Base-by-base conservation (phyloP, 1,140 invertebrate genomes). In the Cotesia typhae region DNA sequence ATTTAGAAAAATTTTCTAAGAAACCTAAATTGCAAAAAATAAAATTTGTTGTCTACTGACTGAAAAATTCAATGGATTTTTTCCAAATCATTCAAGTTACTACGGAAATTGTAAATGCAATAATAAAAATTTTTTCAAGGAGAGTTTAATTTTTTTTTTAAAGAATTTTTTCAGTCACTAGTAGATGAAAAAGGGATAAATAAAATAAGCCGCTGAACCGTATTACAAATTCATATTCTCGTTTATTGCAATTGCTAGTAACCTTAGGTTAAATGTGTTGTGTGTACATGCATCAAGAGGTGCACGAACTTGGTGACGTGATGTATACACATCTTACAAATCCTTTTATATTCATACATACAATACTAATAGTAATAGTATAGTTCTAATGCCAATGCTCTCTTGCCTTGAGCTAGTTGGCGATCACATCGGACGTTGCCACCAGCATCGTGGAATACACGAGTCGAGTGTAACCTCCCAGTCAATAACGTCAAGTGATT, bases 381-480 rank as follows among this genome's bases (percentile, higher is more conserved):
- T 59, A 75, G 76, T 77, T 79, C 71, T 75, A 76, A 71, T 79
- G 79, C 78, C 79, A 80, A 79, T 78, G 79, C 76, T 80, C 78
- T 81, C 72, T 79, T 76, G 77, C 77, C 77, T 80, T 78, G 76
- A 79, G 77, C 79, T 78, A 81, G 78, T 77, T 81, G 79, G 74
- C 78, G 75, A 74, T 74, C 77, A 75, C 67, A 67, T 76, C 75
- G 77, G 78, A 78, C 79, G 72, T 80, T 81, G 78, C 61, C 80
- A 80, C 76, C 73, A 70, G 64, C 60, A 70, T 74, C 57, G 53
- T 53, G 10, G 41, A 41, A 41, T 6, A 41, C 6, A 7, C 10
- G 41, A 41, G 41, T 41, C 38, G 47, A 20, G 60, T 53, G 20
- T 51, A 28, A 68, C 70, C 72, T 75, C 57, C 63, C 70, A 74